These are phyloP conservation scores for Oryzias dopingdopingensis DNA, from an alignment of 2,797 vertebrate genomes.

Conservation along the genomic window DNA sequence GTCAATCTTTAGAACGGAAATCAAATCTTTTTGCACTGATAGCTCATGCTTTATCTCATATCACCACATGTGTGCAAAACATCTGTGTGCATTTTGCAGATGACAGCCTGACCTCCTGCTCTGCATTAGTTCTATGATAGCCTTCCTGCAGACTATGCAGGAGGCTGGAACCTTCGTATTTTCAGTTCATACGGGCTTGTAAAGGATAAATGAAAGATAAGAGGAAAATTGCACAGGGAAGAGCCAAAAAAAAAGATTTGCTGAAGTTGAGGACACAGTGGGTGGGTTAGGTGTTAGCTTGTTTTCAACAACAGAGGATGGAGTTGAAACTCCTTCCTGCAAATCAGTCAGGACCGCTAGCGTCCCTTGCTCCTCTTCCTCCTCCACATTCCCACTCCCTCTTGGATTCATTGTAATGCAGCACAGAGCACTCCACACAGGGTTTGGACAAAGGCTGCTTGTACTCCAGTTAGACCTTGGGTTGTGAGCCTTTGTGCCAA, in stretches of 20 bases:
- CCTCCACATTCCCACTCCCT: conserved; percentile 24
- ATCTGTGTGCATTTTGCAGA: too few species aligned
- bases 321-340: conserved; percentile 49
- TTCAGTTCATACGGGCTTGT: too few species aligned
- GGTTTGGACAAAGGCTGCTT: conserved; percentile 75
- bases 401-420: conserved; percentile 72
- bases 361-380: conserved; percentile 16
- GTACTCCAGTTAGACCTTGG: conserved; percentile 74
- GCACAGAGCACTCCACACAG: conserved; percentile 73
- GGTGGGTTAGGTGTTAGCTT: conserved; percentile 15
- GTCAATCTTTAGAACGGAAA: too few species aligned
- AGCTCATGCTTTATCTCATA: too few species aligned
- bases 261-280: not conserved
- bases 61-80: too few species aligned
- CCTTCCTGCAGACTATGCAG: too few species aligned
- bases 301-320: conserved; percentile 18
- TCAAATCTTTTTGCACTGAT: too few species aligned
- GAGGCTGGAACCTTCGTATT: too few species aligned
- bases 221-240: not conserved
- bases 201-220: not conserved
- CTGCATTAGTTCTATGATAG: too few species aligned
- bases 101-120: too few species aligned
- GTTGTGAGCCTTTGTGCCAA: conserved; percentile 68
- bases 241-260: not conserved
- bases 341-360: conserved; percentile 58